Percentiles rank a stretch among this genome's conserved stretches.
Conservation (phyloP, 2,797 vertebrate species). For the Lates japonicus region DNA sequence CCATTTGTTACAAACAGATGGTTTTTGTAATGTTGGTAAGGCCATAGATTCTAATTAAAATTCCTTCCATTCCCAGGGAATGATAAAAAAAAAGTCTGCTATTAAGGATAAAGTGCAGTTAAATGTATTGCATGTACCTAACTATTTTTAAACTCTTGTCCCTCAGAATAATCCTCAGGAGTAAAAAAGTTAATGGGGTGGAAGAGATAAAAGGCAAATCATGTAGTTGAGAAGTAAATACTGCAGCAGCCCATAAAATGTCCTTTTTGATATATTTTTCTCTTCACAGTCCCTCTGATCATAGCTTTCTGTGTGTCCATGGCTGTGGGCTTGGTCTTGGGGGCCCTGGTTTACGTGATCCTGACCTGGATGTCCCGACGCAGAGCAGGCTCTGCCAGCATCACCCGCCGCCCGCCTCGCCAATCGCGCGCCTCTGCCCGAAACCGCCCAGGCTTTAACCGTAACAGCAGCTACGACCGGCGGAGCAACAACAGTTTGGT, state of each 20-base stretch:
- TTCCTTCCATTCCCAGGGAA: conserved; percentile 32
- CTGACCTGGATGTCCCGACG: conserved; percentile 92
- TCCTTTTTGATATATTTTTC: conserved; percentile 12
- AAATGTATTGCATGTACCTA: background rate
- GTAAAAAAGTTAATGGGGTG: background rate
- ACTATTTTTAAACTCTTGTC: conserved; percentile 2
- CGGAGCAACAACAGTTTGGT: conserved; percentile 93
- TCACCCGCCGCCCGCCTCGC: conserved; percentile 89
- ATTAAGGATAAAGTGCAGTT: conserved; percentile 16
- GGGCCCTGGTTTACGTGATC: conserved; percentile 90
- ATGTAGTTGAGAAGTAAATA: background rate
- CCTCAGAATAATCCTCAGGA: background rate
- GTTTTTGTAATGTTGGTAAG: conserved; percentile 35
- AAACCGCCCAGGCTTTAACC: conserved; percentile 91
- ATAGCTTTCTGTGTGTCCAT: conserved; percentile 96
- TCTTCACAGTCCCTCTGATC: conserved; percentile 88
- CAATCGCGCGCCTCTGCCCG: conserved; percentile 81
- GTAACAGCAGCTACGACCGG: conserved; percentile 91
- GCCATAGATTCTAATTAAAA: conserved; percentile 52
- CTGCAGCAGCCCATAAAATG: background rate
- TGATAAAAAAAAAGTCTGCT: conserved; percentile 14
- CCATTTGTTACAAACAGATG: conserved; percentile 46
- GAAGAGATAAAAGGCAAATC: background rate
- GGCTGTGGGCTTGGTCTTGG: conserved; percentile 91
- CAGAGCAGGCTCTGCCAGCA: conserved; percentile 91